Evolutionary conservation across 2,797 vertebrate genomes (phyloP), one percentile per base, ranked within the genome.

Genomic region (Chrysolophus pictus): DNA sequence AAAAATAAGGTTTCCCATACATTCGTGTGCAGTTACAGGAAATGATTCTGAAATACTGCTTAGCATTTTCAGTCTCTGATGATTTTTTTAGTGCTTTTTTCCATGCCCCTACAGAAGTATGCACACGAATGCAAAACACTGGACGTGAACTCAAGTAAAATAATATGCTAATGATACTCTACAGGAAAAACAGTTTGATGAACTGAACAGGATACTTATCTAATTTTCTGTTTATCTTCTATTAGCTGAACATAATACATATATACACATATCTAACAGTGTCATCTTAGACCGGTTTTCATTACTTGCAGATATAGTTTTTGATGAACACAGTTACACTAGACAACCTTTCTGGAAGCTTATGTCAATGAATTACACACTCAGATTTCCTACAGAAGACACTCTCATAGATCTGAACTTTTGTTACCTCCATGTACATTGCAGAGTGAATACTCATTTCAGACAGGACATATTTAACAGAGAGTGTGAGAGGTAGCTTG

Each of bases 1-100:
- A 44, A 44, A 44, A 44, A 44, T 44, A 44, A 18, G 42, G 42
- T 44, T 44, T 44, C 18, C 42, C 42, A 19, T 44, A 44, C 17
- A 44, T 18, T 44, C 17, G 17, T 17, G 12, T 44, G 42, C 42
- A 44, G 42, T 44, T 44, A 44, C 42, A 19, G 8, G 42, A 44
- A 44, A 44, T 6, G 17, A 44, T 44, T 44, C 42, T 44, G 9
- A 44, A 44, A 44, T 44, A 18, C 42, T 44, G 42, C 42, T 44
- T 1, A 11, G 37, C 15, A 31, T 68, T 22, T 41, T 41, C 51
- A 39, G 35, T 41, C 29, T 87, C 35, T 88, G 78, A 73, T 95
- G 41, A 87, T 90, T 93, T 85, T 88, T 93, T 95, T 73, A 95
- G 60, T 76, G 10, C 11, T 79, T 87, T 84, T 13, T 88, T 70